Evolutionary conservation across 2,113 vertebrate genomes (phyloP), one percentile per base, ranked within the genome.

Genomic region (Morone chrysops): DNA sequence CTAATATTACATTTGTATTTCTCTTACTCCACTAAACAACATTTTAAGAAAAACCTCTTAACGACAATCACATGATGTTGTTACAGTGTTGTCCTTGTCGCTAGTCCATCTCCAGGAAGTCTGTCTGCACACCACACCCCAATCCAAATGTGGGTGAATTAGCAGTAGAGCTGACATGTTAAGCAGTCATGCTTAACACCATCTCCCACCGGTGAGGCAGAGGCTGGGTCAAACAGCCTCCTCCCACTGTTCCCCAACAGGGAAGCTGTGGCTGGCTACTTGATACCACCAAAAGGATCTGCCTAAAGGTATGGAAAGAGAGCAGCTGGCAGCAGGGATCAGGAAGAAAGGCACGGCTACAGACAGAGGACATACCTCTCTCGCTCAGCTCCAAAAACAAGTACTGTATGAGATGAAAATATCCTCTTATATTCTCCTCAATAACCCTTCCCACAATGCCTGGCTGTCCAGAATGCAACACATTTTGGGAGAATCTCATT

Each of bases 321-420:
- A 90, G 90, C 93, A 94, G 93, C 92, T 94, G 93, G 90, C 87
- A 76, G 87, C 48, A 79, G 80, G 83, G 87, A 90, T 94, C 90
- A 95, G 85, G 57, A 78, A 51, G 83, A 85, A 59, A 90, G 75
- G 74, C 82, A 82, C 13, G 6, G 77, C 77, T 16, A 83, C 68
- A 90, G 83, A 89, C 84, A 85, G 89, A 93, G 87, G 84, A 93
- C 89, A 93, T 71, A 75, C 8, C 78, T 76, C 69, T 63, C 75
- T 17, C 76, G 73, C 59, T 45, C 63, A 31, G 68, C 80, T 80
- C 17, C 11, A 65, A 73, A 68, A 70, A 65, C 75, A 72, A 31
- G 25, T 6, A 45, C 40, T 45, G 18, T 11, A 8, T 67, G 36
- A 60, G 65, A 81, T 45, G 3, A 62, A 70, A 68, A 62, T 47